Evolutionary conservation across 1,140 invertebrate genomes (phyloP).

Genomic region (Ectropis grisescens): DNA sequence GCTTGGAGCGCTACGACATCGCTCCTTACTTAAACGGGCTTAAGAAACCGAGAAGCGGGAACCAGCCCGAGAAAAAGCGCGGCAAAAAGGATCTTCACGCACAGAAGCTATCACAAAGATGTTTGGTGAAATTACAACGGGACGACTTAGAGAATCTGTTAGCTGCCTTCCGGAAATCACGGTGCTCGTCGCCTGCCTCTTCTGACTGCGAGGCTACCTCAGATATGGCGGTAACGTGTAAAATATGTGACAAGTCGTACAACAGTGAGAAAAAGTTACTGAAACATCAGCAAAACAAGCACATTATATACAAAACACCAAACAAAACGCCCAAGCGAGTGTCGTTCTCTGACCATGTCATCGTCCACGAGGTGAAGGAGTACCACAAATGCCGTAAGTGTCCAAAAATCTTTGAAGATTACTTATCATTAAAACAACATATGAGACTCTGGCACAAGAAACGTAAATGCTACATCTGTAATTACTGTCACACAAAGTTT

Average conservation of each 20-base stretch:
- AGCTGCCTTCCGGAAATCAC: too few species aligned
- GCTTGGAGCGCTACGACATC: constrained; percentile 30
- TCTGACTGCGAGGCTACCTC: constrained; percentile 2
- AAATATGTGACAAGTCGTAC: constrained; percentile 39
- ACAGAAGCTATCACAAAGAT: constrained; percentile 9
- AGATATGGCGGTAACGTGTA: constrained; percentile 26
- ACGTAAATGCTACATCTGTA: constrained; percentile 49
- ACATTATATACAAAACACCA: constrained; percentile 29
- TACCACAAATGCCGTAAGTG: constrained; percentile 53
- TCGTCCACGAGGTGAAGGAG: constrained; percentile 39
- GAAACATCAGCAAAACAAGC: constrained; percentile 45
- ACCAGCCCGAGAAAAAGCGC: background rate
- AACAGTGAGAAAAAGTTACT: constrained; percentile 28
- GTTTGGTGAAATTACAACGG: constrained; percentile 23
- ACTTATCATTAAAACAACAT: constrained; percentile 33
- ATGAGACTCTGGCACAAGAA: constrained; percentile 45
- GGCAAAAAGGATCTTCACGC: background rate
- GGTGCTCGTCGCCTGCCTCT: too few species aligned
- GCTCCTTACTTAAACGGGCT: constrained; percentile 20
- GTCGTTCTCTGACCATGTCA: constrained; percentile 46
- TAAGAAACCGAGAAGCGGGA: too few species aligned
- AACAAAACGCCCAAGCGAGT: constrained; percentile 35
- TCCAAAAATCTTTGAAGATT: constrained; percentile 38
- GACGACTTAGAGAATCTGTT: constrained; percentile 25
- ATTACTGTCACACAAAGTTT: constrained; percentile 49